Conservation (phyloP, 2,113 vertebrate species). For the Platichthys stellatus region DNA sequence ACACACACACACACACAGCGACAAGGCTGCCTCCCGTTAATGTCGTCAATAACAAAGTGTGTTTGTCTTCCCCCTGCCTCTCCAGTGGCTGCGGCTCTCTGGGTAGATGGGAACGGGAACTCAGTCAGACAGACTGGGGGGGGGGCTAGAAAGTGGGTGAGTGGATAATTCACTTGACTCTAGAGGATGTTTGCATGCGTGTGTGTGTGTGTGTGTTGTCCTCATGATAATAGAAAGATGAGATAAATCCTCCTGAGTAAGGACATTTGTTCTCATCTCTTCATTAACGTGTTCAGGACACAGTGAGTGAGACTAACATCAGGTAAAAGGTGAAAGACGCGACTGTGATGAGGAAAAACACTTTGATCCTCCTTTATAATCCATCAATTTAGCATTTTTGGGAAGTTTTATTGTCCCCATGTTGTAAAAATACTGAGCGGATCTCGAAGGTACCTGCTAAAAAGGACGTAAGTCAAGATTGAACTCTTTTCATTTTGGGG, state of each 20-base stretch:
- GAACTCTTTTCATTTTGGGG: no score
- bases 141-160: not conserved
- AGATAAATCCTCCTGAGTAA: not conserved
- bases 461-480: no score
- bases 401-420: not conserved
- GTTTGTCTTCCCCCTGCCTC: conserved; percentile 38
- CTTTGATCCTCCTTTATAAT: not conserved
- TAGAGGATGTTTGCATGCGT: conserved; percentile 14
- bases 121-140: conserved; percentile 44
- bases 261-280: not conserved
- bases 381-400: not conserved
- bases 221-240: conserved; percentile 23
- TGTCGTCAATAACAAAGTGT: conserved; percentile 35
- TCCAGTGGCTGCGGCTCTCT: conserved; percentile 35
- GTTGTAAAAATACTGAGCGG: not conserved
- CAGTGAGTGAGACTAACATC: not conserved
- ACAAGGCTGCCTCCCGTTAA: conserved; percentile 51
- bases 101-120: conserved; percentile 63
- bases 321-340: not conserved
- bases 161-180: conserved; percentile 41
- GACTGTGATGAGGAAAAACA: not conserved
- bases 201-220: not conserved
- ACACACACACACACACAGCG: conserved; percentile 32
- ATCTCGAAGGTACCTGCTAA: no score
- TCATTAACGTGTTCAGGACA: conserved; percentile 1